Evolutionary conservation across 2,888 invertebrate species (phyloP).

Genomic region (Synergus japonicus): DNA sequence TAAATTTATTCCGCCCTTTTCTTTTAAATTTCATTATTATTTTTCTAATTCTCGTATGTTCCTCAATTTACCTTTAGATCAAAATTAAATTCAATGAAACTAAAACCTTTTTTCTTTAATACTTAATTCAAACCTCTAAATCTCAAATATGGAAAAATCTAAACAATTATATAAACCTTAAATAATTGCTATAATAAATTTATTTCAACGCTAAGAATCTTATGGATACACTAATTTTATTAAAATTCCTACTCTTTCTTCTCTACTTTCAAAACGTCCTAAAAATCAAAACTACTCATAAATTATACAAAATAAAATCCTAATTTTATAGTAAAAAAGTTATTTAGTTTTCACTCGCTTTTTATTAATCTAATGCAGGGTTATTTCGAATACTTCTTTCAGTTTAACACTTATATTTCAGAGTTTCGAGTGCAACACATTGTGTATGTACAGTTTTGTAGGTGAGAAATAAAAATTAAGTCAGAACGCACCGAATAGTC

Average conservation of each 20-base stretch:
- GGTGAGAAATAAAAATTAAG: constrained; percentile 40
- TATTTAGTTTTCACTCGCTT: background rate
- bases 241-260: background rate
- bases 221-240: no score
- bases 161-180: no score
- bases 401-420: constrained; percentile 41
- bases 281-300: background rate
- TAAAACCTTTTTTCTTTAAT: no score
- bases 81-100: no score
- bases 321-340: background rate
- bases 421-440: constrained; percentile 40
- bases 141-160: no score
- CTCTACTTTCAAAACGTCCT: background rate
- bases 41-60: background rate
- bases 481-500: constrained; percentile 40
- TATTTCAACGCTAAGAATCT: background rate
- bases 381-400: constrained; percentile 5
- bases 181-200: background rate
- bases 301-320: background rate
- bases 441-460: constrained; percentile 40
- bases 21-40: background rate
- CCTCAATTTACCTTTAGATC: no score
- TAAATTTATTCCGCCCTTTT: background rate
- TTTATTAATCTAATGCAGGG: background rate
- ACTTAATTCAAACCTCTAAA: no score